A percentile compares a stretch with the other conserved stretches of the same genome.
phyloP scores from a whole-genome alignment of 2,888 invertebrate genomes.

The Oxycera nigricornis region DNA sequence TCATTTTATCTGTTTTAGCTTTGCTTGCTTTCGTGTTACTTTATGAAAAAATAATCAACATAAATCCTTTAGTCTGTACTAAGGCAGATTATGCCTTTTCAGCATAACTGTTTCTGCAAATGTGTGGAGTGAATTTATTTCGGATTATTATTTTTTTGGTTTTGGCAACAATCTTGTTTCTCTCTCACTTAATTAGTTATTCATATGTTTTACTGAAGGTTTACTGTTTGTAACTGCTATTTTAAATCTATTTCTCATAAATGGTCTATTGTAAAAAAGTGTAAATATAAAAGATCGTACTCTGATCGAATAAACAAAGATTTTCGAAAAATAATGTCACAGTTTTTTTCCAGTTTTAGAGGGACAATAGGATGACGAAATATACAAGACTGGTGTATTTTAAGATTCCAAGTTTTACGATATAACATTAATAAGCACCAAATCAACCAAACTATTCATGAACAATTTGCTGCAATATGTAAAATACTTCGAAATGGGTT shows the following conservation, averaged over 20 bases:
- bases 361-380: constrained; percentile 6
- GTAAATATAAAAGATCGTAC: constrained; percentile 36
- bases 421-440: constrained; percentile 28
- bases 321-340: constrained; percentile 30
- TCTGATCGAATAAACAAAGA: constrained; percentile 36
- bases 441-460: constrained; percentile 2
- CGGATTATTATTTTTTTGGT: constrained; percentile 22
- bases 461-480: not conserved
- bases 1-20: not conserved
- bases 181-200: constrained; percentile 44
- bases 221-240: constrained; percentile 34
- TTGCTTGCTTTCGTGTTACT: constrained; percentile 34
- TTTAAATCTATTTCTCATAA: constrained; percentile 17
- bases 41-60: constrained; percentile 43
- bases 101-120: constrained; percentile 24
- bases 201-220: constrained; percentile 34
- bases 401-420: not conserved
- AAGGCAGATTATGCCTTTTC: constrained; percentile 24
- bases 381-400: constrained; percentile 1
- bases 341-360: constrained; percentile 19
- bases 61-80: constrained; percentile 19
- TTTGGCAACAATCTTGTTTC: constrained; percentile 47
- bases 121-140: constrained; percentile 37
- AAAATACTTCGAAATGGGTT: not conserved
- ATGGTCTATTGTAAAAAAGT: constrained; percentile 38